phyloP scores from a whole-genome alignment of 2,888 invertebrate genomes.

The Drosophila limbata region DNA sequence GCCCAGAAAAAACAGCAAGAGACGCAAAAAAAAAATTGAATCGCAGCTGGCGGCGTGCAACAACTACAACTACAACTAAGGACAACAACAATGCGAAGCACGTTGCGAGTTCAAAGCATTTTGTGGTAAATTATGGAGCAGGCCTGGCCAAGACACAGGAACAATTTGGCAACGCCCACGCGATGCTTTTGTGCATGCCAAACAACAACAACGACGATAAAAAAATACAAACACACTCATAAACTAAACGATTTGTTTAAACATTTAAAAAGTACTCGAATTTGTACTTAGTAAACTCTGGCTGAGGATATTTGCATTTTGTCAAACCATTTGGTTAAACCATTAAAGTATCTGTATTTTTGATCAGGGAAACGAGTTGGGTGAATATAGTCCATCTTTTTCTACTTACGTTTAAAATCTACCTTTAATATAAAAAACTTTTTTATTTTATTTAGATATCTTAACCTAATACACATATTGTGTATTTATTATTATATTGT shows the following conservation, averaged over 20 bases:
- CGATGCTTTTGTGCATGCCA: conserved; percentile 13
- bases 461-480: too few relatives aligned
- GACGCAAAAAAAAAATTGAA: conserved; percentile 17
- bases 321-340: too few relatives aligned
- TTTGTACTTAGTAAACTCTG: not conserved
- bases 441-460: too few relatives aligned
- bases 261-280: conserved; percentile 13
- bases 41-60: conserved; percentile 44
- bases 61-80: not conserved
- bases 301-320: not conserved
- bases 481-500: too few relatives aligned
- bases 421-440: too few relatives aligned
- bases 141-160: conserved; percentile 28
- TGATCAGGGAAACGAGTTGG: too few relatives aligned
- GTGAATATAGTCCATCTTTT: too few relatives aligned
- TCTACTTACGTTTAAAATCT: too few relatives aligned
- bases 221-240: not conserved
- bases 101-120: conserved; percentile 63
- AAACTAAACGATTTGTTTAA: conserved; percentile 36
- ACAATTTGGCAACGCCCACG: conserved; percentile 64
- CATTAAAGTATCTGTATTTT: too few relatives aligned
- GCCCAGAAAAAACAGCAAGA: conserved; percentile 15
- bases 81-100: conserved; percentile 29
- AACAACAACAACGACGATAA: not conserved
- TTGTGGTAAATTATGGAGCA: conserved; percentile 55